Conservation (phyloP, 2,797 vertebrate species). For the Melanotaenia trifasciata region DNA sequence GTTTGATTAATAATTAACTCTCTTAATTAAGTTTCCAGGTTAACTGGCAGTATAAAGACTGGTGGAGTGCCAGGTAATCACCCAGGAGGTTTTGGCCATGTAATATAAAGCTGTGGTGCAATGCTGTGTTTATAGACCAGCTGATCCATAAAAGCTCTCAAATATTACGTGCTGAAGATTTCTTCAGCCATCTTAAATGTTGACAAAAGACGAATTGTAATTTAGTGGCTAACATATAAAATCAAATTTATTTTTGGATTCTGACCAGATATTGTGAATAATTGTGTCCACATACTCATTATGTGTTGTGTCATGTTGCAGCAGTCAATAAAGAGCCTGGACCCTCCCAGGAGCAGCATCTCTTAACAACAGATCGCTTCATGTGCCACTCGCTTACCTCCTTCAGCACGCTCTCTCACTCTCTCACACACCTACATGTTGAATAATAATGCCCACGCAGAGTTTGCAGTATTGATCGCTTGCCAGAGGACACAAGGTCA, state of each 20-base stretch:
- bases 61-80: constrained; percentile 47
- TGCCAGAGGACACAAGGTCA: constrained; percentile 75
- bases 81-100: constrained; percentile 36
- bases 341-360: constrained; percentile 27
- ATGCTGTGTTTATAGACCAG: constrained; percentile 25
- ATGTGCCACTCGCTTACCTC: constrained; percentile 32
- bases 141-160: constrained; percentile 1
- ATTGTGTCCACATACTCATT: not conserved
- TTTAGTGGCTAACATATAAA: constrained; percentile 33
- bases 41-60: constrained; percentile 51
- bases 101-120: constrained; percentile 17
- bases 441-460: constrained; percentile 68
- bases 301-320: constrained; percentile 34
- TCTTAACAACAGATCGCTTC: constrained; percentile 25
- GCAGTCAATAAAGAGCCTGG: constrained; percentile 25
- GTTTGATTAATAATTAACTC: constrained; percentile 66
- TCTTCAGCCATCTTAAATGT: constrained; percentile 36
- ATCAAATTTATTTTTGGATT: not conserved
- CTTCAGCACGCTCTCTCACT: constrained; percentile 17
- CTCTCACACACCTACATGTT: constrained; percentile 40
- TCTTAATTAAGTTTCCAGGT: constrained; percentile 62
- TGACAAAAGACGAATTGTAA: constrained; percentile 41
- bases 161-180: constrained; percentile 19
- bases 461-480: constrained; percentile 69
- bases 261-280: constrained; percentile 1